Base-by-base conservation (phyloP, 2,113 vertebrate genomes). In the Noctilio leporinus region DNA sequence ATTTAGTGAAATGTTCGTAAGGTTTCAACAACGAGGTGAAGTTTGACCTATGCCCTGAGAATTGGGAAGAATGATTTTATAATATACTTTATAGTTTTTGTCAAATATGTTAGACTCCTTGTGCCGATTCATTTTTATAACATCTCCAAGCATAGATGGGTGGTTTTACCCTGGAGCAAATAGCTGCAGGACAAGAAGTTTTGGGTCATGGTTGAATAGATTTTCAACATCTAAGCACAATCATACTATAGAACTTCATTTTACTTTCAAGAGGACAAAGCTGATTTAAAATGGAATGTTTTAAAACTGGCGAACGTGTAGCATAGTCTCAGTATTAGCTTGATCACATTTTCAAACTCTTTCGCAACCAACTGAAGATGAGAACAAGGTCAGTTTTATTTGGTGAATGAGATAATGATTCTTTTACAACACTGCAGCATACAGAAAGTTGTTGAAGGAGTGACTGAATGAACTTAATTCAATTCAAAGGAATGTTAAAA, bases 401-500 rank as follows among this genome's bases (percentile, higher is more conserved):
- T 90, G n/a, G 64, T 91, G 47, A 92, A 78, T 43, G 19, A 19
- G 51, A 72, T 93, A 49, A 85, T 85, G 73, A 83, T 92, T 94
- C 55, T 95, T 97, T 95, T 43, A 80, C 35, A 65, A 26, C 35
- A 72, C 80, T 91, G 40, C 89, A 91, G 83, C 73, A 75, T 55
- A n/a, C 59, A 51, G 15, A 73, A 94, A 67, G 19, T 95, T 96
- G 75, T 90, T 95, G 75, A 93, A 95, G 73, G 33, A 94, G 78
- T 86, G 67, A 94, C 72, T 57, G 86, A 96, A 89, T 30, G 53
- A 59, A 33, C 11, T 47, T 69, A n/a, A 84, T 64, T 91, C 75
- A 94, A 47, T 87, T 91, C 16, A 93, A 82, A 89, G 64, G 91
- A 12, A 91, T 14, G 49, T 33, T 95, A 85, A 86, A 89, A 59